Evolutionary conservation across 2,797 vertebrate genomes (phyloP).

Genomic region (Bovichtus variegatus): DNA sequence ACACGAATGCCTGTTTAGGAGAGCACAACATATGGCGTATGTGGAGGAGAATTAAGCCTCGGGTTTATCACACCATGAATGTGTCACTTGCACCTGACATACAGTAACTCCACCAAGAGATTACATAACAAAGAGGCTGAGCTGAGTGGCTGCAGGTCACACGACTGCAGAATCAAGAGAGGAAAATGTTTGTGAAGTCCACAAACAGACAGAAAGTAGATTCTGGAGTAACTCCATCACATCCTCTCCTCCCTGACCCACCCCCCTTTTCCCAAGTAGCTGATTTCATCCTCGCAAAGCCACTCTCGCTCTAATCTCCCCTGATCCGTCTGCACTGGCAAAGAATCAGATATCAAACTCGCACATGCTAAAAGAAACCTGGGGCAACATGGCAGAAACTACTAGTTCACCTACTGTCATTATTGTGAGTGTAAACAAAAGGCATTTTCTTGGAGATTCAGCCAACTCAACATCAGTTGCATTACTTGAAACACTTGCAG

Average conservation of each 20-base stretch:
- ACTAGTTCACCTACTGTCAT: conserved; percentile 1
- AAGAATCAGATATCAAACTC: conserved; percentile 75
- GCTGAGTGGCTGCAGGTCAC: conserved; percentile 16
- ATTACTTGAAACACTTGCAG: conserved; percentile 28
- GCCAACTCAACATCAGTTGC: not conserved
- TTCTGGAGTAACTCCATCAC: conserved; percentile 47
- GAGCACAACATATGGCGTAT: conserved; percentile 33
- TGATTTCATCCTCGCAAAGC: conserved; percentile 82
- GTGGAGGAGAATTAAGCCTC: conserved; percentile 16
- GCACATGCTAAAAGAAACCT: conserved; percentile 36
- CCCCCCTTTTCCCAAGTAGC: conserved; percentile 70
- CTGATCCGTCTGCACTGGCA: conserved; percentile 77
- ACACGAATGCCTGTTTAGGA: conserved; percentile 13
- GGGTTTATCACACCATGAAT: conserved; percentile 33
- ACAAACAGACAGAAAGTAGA: conserved; percentile 30
- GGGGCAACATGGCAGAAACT: conserved; percentile 34
- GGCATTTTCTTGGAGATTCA: conserved; percentile 9
- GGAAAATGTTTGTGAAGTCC: conserved; percentile 1
- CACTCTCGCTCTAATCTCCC: conserved; percentile 81
- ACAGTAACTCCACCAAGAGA: conserved; percentile 30
- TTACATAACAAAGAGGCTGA: conserved; percentile 20
- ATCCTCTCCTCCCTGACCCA: conserved; percentile 34
- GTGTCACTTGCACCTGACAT: conserved; percentile 35
- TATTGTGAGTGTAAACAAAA: not conserved
- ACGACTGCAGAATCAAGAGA: conserved; percentile 14